Evolutionary conservation across 1,140 invertebrate species (phyloP).

Genomic region (Lucilia cuprina): DNA sequence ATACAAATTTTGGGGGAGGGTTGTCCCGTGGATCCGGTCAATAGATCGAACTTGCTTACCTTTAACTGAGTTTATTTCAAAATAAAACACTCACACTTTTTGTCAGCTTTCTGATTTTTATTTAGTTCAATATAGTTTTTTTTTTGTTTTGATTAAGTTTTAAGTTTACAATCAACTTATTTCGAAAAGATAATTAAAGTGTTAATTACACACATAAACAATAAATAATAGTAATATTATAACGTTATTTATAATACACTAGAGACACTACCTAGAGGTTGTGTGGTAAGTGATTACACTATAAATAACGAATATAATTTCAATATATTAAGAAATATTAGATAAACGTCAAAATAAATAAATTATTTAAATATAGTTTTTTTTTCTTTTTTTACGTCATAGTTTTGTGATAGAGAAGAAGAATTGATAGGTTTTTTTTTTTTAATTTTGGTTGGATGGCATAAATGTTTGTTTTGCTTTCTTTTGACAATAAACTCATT

Average conservation of each 20-base stretch:
- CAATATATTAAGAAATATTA: background rate
- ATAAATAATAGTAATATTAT: background rate
- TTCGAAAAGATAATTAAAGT: background rate
- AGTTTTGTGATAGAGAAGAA: background rate
- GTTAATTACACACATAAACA: slow-evolving; percentile 22
- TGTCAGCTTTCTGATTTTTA: background rate
- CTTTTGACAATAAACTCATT: background rate
- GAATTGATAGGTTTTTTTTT: background rate
- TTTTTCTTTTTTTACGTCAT: too few relatives aligned
- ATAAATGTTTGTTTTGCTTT: background rate
- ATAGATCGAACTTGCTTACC: too few relatives aligned
- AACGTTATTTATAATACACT: background rate
- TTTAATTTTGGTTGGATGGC: too few relatives aligned
- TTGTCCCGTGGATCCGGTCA: too few relatives aligned
- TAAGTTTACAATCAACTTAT: slow-evolving; percentile 8
- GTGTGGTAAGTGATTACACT: too few relatives aligned
- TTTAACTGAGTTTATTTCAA: background rate
- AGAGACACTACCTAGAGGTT: background rate
- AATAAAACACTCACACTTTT: background rate
- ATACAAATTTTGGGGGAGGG: too few relatives aligned
- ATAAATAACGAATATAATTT: too few relatives aligned
- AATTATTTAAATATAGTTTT: background rate
- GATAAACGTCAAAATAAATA: background rate
- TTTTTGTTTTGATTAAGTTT: background rate
- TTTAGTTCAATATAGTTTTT: background rate